Conservation (phyloP, 2,113 vertebrate species). For the Ptilonorhynchus violaceus region DNA sequence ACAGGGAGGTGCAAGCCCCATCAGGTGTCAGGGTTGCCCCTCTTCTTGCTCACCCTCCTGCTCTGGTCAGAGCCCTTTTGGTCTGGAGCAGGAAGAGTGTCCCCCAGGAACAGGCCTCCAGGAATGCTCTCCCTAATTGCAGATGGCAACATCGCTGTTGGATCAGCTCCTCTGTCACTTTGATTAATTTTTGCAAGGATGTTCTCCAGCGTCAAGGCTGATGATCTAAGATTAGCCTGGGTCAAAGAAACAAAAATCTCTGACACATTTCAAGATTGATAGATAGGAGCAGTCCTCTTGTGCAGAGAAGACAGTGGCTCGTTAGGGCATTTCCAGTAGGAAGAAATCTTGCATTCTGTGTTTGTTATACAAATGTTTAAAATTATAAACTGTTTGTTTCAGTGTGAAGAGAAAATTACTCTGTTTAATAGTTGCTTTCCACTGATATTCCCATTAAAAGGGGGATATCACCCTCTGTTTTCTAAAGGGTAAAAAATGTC, state of each 20-base stretch:
- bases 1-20: not conserved
- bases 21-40: no score
- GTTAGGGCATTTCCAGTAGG: not conserved
- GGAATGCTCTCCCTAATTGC: not conserved
- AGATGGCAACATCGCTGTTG: not conserved
- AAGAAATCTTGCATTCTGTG: not conserved
- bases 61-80: not conserved
- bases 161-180: not conserved
- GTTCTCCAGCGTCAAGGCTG: not conserved
- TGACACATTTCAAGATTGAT: not conserved
- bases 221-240: not conserved
- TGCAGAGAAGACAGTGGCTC: not conserved
- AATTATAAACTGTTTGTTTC: conserved; percentile 26
- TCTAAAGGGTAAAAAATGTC: not conserved
- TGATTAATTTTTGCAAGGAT: conserved; percentile 12
- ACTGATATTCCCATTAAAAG: conserved; percentile 28
- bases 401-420: not conserved
- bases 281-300: not conserved
- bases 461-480: not conserved
- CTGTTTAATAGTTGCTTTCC: conserved; percentile 13
- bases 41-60: not conserved
- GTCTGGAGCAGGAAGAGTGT: not conserved
- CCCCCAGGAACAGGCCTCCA: not conserved
- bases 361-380: not conserved
- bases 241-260: not conserved